Percentiles rank a stretch among this genome's conserved stretches.
These are phyloP conservation scores for Hypotaenidia philippensis DNA, from an alignment of 2,797 vertebrate species.

Conservation along the genomic window DNA sequence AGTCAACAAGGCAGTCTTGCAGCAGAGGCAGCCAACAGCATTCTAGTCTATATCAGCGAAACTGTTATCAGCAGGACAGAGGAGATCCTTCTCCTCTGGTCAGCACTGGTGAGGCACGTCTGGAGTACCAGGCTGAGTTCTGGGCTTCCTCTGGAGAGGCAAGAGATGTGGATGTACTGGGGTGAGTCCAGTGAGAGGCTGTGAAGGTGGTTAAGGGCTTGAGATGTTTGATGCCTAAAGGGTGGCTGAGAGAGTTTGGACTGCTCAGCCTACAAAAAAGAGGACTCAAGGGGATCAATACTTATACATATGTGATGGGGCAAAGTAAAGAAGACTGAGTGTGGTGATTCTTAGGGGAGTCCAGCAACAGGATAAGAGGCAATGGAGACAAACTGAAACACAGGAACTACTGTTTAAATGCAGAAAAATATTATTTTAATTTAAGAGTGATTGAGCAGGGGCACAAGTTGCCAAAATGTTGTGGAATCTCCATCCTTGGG, in stretches of 20 bases:
- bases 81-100: not conserved
- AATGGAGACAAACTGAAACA: not conserved
- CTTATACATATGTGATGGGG: not conserved
- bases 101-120: not conserved
- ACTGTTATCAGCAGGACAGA: not conserved
- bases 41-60: not conserved
- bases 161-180: not conserved
- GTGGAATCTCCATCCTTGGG: not conserved
- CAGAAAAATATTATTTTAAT: not conserved
- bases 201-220: not conserved
- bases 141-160: not conserved
- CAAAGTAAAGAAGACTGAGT: not conserved
- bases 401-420: fast-evolving
- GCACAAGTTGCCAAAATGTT: fast-evolving
- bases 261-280: not conserved
- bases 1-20: not conserved
- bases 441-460: not conserved
- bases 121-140: not conserved
- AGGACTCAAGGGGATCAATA: not conserved
- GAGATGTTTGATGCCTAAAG: not conserved
- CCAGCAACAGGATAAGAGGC: not conserved
- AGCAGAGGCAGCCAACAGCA: not conserved
- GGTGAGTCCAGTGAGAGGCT: not conserved
- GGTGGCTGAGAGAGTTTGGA: not conserved
- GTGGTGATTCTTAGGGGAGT: not conserved